A percentile compares a stretch with the other conserved stretches of the same genome.
phyloP scores from a whole-genome alignment of 2,113 vertebrate genomes.

The Grammomys surdaster region DNA sequence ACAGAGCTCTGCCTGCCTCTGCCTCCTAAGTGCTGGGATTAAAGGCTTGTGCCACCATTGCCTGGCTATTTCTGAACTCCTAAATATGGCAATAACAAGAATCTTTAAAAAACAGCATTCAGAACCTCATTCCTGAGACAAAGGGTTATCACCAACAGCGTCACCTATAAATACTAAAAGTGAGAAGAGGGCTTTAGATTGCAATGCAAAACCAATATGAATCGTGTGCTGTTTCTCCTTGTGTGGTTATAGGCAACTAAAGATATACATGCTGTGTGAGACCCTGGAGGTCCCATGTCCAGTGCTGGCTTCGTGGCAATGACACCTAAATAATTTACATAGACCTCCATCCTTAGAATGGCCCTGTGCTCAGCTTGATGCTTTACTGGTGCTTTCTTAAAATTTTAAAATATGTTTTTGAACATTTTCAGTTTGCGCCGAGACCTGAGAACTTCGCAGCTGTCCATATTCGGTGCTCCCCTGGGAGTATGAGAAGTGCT shows the following conservation, averaged over 20 bases:
- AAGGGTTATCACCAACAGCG: background rate
- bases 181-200: background rate
- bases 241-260: no score
- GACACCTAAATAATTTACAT: no score
- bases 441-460: background rate
- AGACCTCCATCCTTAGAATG: background rate
- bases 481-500: background rate
- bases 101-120: background rate
- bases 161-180: background rate
- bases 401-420: background rate
- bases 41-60: no score
- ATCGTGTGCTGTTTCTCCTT: background rate
- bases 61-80: no score
- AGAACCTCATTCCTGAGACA: background rate
- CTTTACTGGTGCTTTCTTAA: background rate
- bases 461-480: background rate
- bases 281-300: accelerated
- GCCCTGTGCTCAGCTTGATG: background rate
- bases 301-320: background rate
- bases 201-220: background rate
- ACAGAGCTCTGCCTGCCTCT: no score
- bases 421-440: background rate
- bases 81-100: background rate
- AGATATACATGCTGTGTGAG: background rate
- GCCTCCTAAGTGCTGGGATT: no score